phyloP scores from a whole-genome alignment of 2,113 vertebrate genomes.

The Arizona elegans region DNA sequence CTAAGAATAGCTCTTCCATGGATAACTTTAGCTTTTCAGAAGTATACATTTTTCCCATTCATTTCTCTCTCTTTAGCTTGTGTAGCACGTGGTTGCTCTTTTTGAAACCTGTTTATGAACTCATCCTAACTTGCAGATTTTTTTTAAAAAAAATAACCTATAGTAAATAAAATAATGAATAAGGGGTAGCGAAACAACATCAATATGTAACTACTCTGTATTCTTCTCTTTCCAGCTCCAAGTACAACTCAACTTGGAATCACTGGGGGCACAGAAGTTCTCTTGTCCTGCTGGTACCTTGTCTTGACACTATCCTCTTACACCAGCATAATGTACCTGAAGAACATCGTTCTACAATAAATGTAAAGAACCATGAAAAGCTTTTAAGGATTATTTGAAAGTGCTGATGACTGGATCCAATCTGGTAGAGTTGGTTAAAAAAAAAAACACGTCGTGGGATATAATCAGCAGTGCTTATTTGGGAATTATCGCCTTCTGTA shows the following conservation, averaged over 20 bases:
- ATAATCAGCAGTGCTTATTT: conserved; percentile 84
- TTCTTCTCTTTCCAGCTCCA: conserved; percentile 84
- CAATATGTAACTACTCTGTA: conserved; percentile 36
- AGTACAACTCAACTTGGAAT: conserved; percentile 94
- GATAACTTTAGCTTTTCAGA: not conserved
- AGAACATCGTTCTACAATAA: conserved; percentile 86
- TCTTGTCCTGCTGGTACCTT: conserved; percentile 92
- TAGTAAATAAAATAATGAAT: not conserved
- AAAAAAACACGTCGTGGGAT: conserved; percentile 77
- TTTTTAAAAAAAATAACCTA: not conserved
- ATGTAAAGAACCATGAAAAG: conserved; percentile 86
- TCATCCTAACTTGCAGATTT: not conserved
- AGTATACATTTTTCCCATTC: not conserved
- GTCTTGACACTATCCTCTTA: conserved; percentile 90
- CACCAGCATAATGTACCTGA: conserved; percentile 92
- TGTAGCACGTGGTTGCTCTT: not conserved
- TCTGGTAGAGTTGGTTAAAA: conserved; percentile 89
- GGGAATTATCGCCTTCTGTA: conserved; percentile 83
- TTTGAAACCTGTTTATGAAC: not conserved
- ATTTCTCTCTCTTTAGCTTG: fast-evolving
- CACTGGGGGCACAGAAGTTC: conserved; percentile 84
- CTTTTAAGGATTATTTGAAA: conserved; percentile 88
- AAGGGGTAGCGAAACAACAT: not conserved
- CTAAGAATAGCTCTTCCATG: not conserved
- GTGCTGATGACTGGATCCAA: conserved; percentile 90